Base-by-base conservation (phyloP, 2,888 invertebrate genomes). In the Luperina testacea region DNA sequence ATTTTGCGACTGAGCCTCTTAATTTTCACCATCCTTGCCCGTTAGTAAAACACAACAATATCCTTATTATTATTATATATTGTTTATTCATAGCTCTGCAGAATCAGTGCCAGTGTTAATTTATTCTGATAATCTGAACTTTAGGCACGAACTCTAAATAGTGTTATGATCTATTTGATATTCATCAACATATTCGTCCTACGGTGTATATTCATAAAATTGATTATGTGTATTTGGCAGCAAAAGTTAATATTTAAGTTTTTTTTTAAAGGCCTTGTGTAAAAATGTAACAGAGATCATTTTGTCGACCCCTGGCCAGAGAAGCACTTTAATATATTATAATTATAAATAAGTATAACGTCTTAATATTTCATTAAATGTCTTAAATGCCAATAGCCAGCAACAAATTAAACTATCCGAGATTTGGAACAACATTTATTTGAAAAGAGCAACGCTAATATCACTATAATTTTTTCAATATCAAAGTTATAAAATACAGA, bases 211-310 rank as follows among this genome's bases (percentile, higher is more conserved):
- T 45, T 72, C 77, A 77, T 61, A 85, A 85, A 85, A 78, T 51
- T 81, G 82, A 90, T 85, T 85, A 87, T 84, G 84, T 86, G 67
- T 86, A 72, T 87, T 87, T 90, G 89, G 89, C 89, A 90, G 85
- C 89, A 83, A 83, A 72, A 48, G 69, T 83, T 69, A 72, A 64
- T 72, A 73, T 64, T 73, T 70, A 70, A 17, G 38, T 74, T 71
- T 71, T 82, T 78, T 78, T 77, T 70, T 65, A 78, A 84, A 83
- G 82, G 84, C 83, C 75, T 85, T 78, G 27, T 85, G 78, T 71
- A 77, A 70, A 65, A 76, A 80, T 86, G 71, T 77, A 75, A 81
- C 77, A 84, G 83, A 90, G 88, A 91, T 91, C 87, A 86, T 63
- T 75, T 69, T 80, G 48, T 68, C 63, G 64, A 80, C 63, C 74